Conservation (phyloP, 1,140 invertebrate genomes). For the Caerostris extrusa region DNA sequence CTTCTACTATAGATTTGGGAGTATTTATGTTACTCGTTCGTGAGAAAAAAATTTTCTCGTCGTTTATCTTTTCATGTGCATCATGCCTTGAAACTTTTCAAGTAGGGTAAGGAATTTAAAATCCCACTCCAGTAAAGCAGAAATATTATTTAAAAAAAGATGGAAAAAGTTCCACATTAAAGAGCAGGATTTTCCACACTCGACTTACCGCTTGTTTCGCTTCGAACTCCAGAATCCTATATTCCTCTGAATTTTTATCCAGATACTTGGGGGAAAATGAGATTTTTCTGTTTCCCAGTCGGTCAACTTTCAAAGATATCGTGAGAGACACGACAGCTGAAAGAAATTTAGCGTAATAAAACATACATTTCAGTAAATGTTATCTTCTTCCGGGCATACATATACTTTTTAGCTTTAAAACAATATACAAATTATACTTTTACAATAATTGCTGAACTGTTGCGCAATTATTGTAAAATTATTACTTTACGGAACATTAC, state of each 20-base stretch:
- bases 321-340: slow-evolving; percentile 84
- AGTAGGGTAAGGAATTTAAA: neutral
- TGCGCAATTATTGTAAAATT: too few relatives aligned
- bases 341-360: neutral
- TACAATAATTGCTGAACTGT: too few relatives aligned
- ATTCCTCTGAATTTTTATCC: slow-evolving; percentile 90
- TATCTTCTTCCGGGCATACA: too few relatives aligned
- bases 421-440: too few relatives aligned
- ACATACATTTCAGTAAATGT: too few relatives aligned
- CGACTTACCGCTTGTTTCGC: slow-evolving; percentile 88
- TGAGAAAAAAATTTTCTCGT: neutral
- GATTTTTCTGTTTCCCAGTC: slow-evolving; percentile 87
- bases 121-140: neutral
- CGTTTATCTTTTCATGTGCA: neutral
- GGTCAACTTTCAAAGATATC: slow-evolving; percentile 90
- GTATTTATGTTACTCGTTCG: neutral
- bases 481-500: too few relatives aligned
- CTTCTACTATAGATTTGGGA: neutral
- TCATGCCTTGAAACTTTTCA: neutral
- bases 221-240: slow-evolving; percentile 91
- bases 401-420: too few relatives aligned
- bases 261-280: slow-evolving; percentile 87
- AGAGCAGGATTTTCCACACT: neutral
- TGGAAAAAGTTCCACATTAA: neutral
- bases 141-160: neutral